Conservation (phyloP, 2,888 invertebrate species). For the Labia minor region DNA sequence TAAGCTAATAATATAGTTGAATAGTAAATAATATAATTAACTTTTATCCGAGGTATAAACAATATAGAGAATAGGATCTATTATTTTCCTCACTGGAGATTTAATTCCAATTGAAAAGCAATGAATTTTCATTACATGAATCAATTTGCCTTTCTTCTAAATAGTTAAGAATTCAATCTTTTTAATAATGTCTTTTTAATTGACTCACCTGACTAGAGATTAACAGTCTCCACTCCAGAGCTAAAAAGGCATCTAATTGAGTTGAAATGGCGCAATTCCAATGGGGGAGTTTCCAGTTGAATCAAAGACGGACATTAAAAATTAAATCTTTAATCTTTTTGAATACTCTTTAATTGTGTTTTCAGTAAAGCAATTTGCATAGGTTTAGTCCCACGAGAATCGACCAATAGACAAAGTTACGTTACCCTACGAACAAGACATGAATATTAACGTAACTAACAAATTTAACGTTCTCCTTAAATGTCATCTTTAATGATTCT, state of each 20-base stretch:
- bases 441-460: background rate
- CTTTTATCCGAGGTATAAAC: no score
- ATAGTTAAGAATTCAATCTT: background rate
- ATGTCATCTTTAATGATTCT: background rate
- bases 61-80: no score
- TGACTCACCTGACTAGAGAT: background rate
- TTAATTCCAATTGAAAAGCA: background rate
- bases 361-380: background rate
- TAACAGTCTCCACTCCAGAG: background rate
- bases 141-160: background rate
- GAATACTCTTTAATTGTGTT: no score
- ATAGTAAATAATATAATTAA: no score
- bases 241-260: background rate
- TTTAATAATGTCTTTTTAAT: slow-evolving; percentile 4
- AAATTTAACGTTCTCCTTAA: background rate
- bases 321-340: no score
- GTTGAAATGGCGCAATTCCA: background rate
- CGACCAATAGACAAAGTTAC: background rate
- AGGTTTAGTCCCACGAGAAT: background rate
- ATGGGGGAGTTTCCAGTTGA: no score
- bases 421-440: background rate
- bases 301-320: no score
- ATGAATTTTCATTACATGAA: background rate
- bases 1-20: no score
- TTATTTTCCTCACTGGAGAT: no score